phyloP scores from a whole-genome alignment of 2,888 invertebrate species.

The Phymatocera aterrima region DNA sequence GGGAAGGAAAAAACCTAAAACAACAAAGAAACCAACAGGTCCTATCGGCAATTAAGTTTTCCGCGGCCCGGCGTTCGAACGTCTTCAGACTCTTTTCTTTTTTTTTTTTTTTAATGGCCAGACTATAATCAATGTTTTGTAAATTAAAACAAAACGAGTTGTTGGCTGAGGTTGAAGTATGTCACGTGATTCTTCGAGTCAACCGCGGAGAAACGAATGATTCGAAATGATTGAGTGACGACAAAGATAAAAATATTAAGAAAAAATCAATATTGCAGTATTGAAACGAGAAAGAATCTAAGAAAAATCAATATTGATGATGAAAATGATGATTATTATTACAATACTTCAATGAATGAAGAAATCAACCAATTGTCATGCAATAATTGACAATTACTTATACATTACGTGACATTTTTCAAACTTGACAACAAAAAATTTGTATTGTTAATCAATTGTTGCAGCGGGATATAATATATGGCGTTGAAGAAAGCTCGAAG shows the following conservation, averaged over 20 bases:
- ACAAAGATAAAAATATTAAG: constrained; percentile 45
- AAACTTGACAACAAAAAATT: constrained; percentile 26
- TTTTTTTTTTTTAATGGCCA: constrained; percentile 67
- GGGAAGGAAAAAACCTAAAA: constrained; percentile 29
- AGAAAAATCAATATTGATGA: neutral
- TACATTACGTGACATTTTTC: constrained; percentile 13
- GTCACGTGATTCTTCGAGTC: constrained; percentile 20
- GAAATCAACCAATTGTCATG: neutral
- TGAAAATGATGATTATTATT: neutral
- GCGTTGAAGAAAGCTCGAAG: constrained; percentile 39
- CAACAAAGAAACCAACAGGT: constrained; percentile 47
- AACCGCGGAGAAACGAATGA: no score
- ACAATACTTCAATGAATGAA: no score
- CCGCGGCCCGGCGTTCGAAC: constrained; percentile 16
- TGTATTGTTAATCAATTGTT: constrained; percentile 37
- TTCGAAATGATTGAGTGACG: constrained; percentile 40
- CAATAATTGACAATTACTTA: neutral
- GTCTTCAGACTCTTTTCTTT: constrained; percentile 66
- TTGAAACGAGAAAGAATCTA: neutral
- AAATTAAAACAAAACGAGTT: constrained; percentile 67
- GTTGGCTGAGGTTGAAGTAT: constrained; percentile 54
- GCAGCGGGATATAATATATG: constrained; percentile 29
- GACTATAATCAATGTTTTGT: constrained; percentile 73
- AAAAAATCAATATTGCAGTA: neutral
- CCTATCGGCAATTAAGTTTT: constrained; percentile 43